A percentile compares a stretch with the other conserved stretches of the same genome.
Evolutionary conservation across 2,797 vertebrate genomes (phyloP).

Genomic region (Champsocephalus gunnari): DNA sequence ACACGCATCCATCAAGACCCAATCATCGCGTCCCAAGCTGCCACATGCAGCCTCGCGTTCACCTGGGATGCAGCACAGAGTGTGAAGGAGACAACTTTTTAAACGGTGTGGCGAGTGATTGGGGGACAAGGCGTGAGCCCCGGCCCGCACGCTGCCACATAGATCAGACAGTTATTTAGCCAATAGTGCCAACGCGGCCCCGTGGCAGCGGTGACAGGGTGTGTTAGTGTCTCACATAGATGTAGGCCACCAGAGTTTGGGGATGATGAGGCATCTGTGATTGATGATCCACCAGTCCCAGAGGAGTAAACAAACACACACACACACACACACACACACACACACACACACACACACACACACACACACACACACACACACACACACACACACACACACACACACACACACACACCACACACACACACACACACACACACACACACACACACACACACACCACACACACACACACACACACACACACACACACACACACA

Average conservation of each 20-base stretch:
- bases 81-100: constrained; percentile 73
- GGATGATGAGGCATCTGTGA: constrained; percentile 87
- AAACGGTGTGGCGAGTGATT: constrained; percentile 62
- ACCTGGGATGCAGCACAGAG: constrained; percentile 79
- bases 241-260: constrained; percentile 78
- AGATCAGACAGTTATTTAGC: constrained; percentile 84
- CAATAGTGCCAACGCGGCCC: constrained; percentile 75
- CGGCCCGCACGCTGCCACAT: constrained; percentile 78
- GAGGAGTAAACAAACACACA: constrained; percentile 48
- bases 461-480: constrained; percentile 19
- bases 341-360: constrained; percentile 24
- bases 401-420: constrained; percentile 23
- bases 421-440: constrained; percentile 11
- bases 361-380: constrained; percentile 28
- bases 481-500: constrained; percentile 25
- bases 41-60: constrained; percentile 78
- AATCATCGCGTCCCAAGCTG: constrained; percentile 82
- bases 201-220: constrained; percentile 81
- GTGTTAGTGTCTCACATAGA: constrained; percentile 75
- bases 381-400: constrained; percentile 1
- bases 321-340: constrained; percentile 24
- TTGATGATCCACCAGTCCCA: constrained; percentile 86
- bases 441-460: constrained; percentile 26
- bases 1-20: constrained; percentile 85
- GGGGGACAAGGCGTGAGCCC: constrained; percentile 67